A percentile compares a stretch with the other conserved stretches of the same genome.
Conservation (phyloP, 2,888 invertebrate species). For the Chrysolina oricalcia region DNA sequence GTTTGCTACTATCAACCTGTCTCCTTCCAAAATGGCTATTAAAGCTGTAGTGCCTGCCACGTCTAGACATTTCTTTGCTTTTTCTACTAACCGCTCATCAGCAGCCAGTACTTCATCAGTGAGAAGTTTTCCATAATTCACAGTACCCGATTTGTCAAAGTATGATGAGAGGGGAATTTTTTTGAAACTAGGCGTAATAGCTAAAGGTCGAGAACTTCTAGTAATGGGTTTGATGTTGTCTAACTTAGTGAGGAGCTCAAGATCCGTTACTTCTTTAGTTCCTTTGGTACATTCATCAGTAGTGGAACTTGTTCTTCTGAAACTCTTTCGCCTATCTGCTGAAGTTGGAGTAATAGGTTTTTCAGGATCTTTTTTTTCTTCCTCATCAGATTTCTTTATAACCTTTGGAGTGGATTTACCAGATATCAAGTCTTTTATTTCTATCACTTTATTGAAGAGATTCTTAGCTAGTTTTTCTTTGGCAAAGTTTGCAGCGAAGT, state of each 20-base stretch:
- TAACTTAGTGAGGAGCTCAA: constrained; percentile 78
- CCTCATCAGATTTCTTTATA: constrained; percentile 69
- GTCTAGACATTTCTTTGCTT: constrained; percentile 85
- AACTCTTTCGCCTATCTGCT: constrained; percentile 78
- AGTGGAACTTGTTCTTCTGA: constrained; percentile 77
- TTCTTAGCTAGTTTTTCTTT: constrained; percentile 90
- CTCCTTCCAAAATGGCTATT: constrained; percentile 89
- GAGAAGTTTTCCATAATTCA: constrained; percentile 86
- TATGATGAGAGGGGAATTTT: constrained; percentile 77
- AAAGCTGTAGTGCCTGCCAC: constrained; percentile 93
- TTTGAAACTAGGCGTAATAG: constrained; percentile 72
- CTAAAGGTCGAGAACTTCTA: constrained; percentile 75
- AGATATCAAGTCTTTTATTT: constrained; percentile 80
- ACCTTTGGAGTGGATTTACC: constrained; percentile 71
- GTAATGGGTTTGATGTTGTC: constrained; percentile 75
- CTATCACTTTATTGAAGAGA: constrained; percentile 83
- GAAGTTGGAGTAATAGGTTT: constrained; percentile 66
- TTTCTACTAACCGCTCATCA: constrained; percentile 86
- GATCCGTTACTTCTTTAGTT: constrained; percentile 78
- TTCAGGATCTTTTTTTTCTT: constrained; percentile 71
- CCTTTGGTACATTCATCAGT: constrained; percentile 73
- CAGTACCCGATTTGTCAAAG: constrained; percentile 80
- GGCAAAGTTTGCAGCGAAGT: constrained; percentile 94
- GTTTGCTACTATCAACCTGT: constrained; percentile 92
- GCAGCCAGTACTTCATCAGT: constrained; percentile 91